Conservation (phyloP, 2,113 vertebrate genomes). For the Chamaea fasciata region DNA sequence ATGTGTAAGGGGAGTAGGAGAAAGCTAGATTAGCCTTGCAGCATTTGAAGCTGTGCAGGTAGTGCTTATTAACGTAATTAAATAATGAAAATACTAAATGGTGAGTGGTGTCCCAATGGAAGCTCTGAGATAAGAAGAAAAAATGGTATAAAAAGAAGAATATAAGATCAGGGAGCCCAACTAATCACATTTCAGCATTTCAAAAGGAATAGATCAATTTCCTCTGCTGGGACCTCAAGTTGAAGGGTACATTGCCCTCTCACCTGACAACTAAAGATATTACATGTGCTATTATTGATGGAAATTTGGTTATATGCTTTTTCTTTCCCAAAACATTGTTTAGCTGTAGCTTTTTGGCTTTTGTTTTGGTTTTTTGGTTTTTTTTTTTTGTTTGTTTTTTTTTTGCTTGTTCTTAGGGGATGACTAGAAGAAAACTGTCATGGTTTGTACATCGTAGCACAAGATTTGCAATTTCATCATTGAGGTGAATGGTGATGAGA, state of each 20-base stretch:
- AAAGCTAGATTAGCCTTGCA: neutral
- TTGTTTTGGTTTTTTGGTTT: neutral
- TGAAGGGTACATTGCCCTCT: neutral
- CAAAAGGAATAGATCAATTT: neutral
- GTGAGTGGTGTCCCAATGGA: neutral
- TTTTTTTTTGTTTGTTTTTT: neutral
- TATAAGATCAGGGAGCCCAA: neutral
- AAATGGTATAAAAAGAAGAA: neutral
- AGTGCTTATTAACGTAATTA: neutral
- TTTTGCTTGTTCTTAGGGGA: neutral
- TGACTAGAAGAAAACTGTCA: neutral
- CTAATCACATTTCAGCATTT: neutral
- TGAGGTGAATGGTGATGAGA: neutral
- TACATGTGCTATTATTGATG: neutral
- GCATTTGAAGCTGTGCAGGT: neutral
- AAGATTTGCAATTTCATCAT: neutral
- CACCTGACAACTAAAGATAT: neutral
- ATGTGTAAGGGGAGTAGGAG: neutral
- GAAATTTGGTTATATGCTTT: neutral
- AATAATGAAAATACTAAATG: neutral
- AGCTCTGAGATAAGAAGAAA: neutral
- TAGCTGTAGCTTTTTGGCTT: neutral
- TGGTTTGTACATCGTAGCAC: neutral
- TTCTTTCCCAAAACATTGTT: neutral
- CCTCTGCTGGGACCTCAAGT: neutral